Base-by-base conservation (phyloP, 2,888 invertebrate species). In the Pediacus dermestoides region DNA sequence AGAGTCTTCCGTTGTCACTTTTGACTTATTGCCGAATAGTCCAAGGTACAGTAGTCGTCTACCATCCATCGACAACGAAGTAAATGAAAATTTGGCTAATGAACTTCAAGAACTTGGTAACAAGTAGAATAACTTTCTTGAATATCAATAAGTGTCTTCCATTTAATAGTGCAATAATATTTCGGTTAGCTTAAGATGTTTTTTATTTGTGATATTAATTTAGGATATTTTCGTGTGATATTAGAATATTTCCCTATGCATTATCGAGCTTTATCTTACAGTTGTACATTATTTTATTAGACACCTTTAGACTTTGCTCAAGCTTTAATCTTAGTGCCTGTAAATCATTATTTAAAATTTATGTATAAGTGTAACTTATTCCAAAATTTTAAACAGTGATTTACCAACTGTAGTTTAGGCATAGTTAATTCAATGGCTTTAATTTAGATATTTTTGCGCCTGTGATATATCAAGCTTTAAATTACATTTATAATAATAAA, bases 41-140 rank as follows among this genome's bases (percentile, higher is more conserved):
- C n/a, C n/a, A n/a, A n/a, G n/a, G n/a, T n/a, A n/a, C n/a, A n/a
- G n/a, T n/a, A n/a, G n/a, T n/a, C n/a, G n/a, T n/a, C n/a, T n/a
- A n/a, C n/a, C n/a, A n/a, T n/a, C n/a, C n/a, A n/a, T n/a, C 13
- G 66, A 66, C 33, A 62, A 68, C 42, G 77, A 75, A 60, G 68
- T 74, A 60, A 73, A 67, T 53, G 77, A 78, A 42, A 79, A 78
- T 63, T 64, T 77, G 64, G 72, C 74, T 38, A 78, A 78, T 55
- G 78, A 78, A 65, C 70, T 75, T 34, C 70, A 72, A 35, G 76
- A 77, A 60, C 72, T 68, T 71, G 75, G 70, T 73, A 75, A 68
- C 55, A 40, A 48, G 21, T 48, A 46, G 16, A 2, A 33, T 42
- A 35, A 35, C 11, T 15, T 25, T 15, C n/a, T 8, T 16, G 36